Evolutionary conservation across 2,888 invertebrate genomes (phyloP).

Genomic region (Eupithecia exiguata): DNA sequence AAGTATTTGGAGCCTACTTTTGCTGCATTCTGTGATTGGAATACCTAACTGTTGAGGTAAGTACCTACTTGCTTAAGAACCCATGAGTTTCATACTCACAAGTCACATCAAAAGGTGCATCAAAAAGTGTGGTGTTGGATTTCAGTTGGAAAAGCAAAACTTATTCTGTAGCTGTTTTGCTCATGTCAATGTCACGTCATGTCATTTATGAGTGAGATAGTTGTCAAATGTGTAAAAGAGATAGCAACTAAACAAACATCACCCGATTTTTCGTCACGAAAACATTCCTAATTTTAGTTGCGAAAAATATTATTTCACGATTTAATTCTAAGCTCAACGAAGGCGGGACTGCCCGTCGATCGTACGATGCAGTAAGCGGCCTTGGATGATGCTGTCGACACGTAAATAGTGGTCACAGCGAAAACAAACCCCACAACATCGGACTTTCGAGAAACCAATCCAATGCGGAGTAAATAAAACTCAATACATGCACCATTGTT

Average conservation of each 20-base stretch:
- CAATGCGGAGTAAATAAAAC: background rate
- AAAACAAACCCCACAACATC: background rate
- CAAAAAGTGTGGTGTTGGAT: too few relatives aligned
- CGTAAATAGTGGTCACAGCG: conserved; percentile 1
- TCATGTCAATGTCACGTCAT: conserved; percentile 2
- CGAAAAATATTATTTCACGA: conserved; percentile 43
- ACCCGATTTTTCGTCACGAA: conserved; percentile 72
- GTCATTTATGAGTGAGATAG: conserved; percentile 5
- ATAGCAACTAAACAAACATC: conserved; percentile 48
- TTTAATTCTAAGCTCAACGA: conserved; percentile 29
- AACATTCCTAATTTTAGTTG: conserved; percentile 63
- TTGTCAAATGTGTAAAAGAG: background rate
- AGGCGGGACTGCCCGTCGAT: conserved; percentile 36
- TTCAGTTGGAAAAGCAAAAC: too few relatives aligned
- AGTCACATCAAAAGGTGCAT: too few relatives aligned
- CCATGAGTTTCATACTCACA: too few relatives aligned
- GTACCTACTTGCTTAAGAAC: background rate
- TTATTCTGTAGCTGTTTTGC: background rate
- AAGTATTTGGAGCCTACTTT: background rate
- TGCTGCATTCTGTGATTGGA: background rate
- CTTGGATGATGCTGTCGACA: conserved; percentile 15
- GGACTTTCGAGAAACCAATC: background rate
- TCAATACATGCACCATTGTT: background rate
- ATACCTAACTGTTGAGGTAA: background rate
- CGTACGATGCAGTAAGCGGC: conserved; percentile 30